Evolutionary conservation across 1,140 invertebrate genomes (phyloP).

Genomic region (Hylaeus anthracinus): DNA sequence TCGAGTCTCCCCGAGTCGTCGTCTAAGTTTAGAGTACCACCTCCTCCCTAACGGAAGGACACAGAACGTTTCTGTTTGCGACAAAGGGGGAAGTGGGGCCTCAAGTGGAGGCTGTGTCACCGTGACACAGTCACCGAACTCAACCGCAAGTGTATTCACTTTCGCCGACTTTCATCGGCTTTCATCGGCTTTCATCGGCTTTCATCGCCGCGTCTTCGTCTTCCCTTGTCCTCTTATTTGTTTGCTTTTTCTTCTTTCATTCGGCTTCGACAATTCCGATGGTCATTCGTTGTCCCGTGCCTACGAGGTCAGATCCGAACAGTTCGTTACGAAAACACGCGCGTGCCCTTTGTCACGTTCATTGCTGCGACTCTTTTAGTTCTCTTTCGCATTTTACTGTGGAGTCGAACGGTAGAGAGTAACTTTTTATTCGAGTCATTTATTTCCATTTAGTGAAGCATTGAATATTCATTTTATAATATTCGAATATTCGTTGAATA

Average conservation of each 20-base stretch:
- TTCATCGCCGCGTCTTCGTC: background rate
- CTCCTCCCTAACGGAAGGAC: constrained; percentile 35
- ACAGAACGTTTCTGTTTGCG: constrained; percentile 5
- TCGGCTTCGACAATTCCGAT: background rate
- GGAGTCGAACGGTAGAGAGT: too few species aligned
- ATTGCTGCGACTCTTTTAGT: too few species aligned
- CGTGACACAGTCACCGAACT: constrained; percentile 34
- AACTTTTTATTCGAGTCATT: too few species aligned
- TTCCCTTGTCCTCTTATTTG: too few species aligned
- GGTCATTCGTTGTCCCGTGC: too few species aligned
- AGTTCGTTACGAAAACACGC: too few species aligned
- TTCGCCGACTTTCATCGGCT: constrained; percentile 39
- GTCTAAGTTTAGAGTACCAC: constrained; percentile 60
- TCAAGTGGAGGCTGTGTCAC: constrained; percentile 30
- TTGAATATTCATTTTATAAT: too few species aligned
- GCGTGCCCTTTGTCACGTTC: too few species aligned
- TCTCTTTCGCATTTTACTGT: too few species aligned
- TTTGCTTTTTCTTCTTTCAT: background rate
- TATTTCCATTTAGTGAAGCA: too few species aligned
- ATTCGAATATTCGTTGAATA: too few species aligned
- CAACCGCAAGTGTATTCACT: constrained; percentile 26
- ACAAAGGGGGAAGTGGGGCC: constrained; percentile 13
- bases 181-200: constrained; percentile 32
- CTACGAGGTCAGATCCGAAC: too few species aligned
- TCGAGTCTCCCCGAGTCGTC: constrained; percentile 40